Evolutionary conservation across 1,140 invertebrate genomes (phyloP).

Genomic region (Papilio glaucus): DNA sequence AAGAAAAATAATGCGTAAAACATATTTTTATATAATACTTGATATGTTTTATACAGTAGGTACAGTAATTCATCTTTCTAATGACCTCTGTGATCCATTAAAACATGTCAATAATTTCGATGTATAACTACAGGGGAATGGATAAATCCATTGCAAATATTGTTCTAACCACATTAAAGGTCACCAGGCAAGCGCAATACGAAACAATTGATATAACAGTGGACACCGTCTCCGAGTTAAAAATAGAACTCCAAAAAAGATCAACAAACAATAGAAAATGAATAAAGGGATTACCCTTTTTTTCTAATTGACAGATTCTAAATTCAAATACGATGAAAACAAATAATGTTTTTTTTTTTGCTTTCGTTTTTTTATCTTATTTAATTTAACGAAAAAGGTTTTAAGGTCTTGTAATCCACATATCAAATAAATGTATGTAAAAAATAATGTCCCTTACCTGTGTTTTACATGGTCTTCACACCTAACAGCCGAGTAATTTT

Average conservation of each 20-base stretch:
- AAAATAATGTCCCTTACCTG: constrained; percentile 47
- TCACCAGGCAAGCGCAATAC: constrained; percentile 61
- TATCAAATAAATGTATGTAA: not conserved
- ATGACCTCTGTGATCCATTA: not conserved
- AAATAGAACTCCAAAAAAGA: constrained; percentile 49
- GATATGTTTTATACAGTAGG: no score
- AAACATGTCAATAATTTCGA: constrained; percentile 25
- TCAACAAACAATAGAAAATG: constrained; percentile 12
- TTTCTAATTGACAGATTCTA: not conserved
- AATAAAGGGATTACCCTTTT: not conserved
- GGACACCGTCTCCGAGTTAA: constrained; percentile 42
- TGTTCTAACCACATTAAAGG: constrained; percentile 53
- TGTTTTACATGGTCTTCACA: constrained; percentile 58
- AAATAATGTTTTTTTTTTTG: not conserved
- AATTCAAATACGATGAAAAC: not conserved
- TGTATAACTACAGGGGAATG: constrained; percentile 40
- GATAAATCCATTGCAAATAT: constrained; percentile 35
- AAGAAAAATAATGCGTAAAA: not conserved
- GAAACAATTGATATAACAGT: constrained; percentile 49
- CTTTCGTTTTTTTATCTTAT: not conserved
- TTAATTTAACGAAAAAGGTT: not conserved
- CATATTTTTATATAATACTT: not conserved
- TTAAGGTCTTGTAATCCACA: not conserved
- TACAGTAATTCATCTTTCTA: not conserved
- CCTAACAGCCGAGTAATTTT: constrained; percentile 42